These are phyloP conservation scores for Euproctis similis DNA, from an alignment of 2,888 invertebrate genomes.

Conservation along the genomic window DNA sequence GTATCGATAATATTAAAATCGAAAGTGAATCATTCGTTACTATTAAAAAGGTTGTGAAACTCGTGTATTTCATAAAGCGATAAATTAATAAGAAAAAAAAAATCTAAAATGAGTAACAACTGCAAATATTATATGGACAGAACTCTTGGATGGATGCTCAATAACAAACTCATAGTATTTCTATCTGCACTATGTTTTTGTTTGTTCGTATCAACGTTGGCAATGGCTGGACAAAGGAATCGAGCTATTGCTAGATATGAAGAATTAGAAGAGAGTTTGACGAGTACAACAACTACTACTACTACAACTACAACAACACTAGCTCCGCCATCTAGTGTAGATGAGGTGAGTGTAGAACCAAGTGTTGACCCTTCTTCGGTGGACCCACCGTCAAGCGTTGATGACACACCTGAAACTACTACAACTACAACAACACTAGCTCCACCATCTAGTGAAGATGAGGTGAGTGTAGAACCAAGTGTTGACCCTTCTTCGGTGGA, in stretches of 20 bases:
- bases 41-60: slow-evolving; percentile 8
- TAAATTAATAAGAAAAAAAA: too few relatives aligned
- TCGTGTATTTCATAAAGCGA: slow-evolving; percentile 13
- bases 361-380: too few relatives aligned
- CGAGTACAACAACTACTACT: too few relatives aligned
- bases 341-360: too few relatives aligned
- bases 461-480: too few relatives aligned
- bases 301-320: too few relatives aligned
- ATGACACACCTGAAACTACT: too few relatives aligned
- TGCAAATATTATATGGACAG: slow-evolving; percentile 47
- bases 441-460: neutral
- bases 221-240: slow-evolving; percentile 49
- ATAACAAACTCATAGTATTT: slow-evolving; percentile 59
- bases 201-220: slow-evolving; percentile 53
- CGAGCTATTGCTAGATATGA: slow-evolving; percentile 29
- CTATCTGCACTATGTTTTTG: slow-evolving; percentile 48
- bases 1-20: slow-evolving; percentile 11
- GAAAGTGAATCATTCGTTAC: slow-evolving; percentile 11
- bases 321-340: too few relatives aligned
- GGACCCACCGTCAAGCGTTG: too few relatives aligned
- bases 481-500: neutral
- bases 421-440: too few relatives aligned
- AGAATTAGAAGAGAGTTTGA: slow-evolving; percentile 11
- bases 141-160: slow-evolving; percentile 46
- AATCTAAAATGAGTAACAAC: slow-evolving; percentile 13